These are phyloP conservation scores for Thryonomys swinderianus DNA, from an alignment of 2,113 vertebrate species.

Conservation along the genomic window DNA sequence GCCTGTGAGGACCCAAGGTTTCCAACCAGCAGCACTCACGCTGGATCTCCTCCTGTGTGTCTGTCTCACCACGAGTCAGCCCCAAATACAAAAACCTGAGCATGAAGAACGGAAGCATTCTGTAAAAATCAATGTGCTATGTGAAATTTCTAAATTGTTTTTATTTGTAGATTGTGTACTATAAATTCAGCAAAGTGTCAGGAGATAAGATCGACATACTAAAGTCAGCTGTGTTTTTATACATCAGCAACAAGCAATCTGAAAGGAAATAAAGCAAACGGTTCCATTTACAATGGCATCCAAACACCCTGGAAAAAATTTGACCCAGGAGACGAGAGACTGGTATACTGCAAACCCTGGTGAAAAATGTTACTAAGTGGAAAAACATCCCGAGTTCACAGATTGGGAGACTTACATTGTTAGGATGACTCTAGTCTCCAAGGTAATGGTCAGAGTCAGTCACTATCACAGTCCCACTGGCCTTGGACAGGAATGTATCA, in stretches of 20 bases:
- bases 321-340: not conserved
- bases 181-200: not conserved
- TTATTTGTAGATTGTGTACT: not conserved
- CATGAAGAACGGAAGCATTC: not conserved
- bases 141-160: not conserved
- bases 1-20: not conserved
- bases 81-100: not conserved
- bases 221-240: not conserved
- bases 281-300: not conserved
- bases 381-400: not conserved
- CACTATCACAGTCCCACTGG: not conserved
- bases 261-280: slow-evolving; percentile 32
- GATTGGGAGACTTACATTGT: not conserved
- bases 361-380: not conserved
- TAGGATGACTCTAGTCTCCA: not conserved
- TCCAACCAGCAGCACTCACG: not conserved
- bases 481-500: not conserved
- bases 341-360: not conserved
- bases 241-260: not conserved
- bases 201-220: not conserved
- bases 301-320: not conserved
- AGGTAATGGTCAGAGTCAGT: not conserved
- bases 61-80: not conserved
- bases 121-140: not conserved
- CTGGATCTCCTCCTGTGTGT: not conserved